Percentiles rank a stretch among this genome's conserved stretches.
phyloP scores from a whole-genome alignment of 2,113 vertebrate species.

The Myotis davidii region DNA sequence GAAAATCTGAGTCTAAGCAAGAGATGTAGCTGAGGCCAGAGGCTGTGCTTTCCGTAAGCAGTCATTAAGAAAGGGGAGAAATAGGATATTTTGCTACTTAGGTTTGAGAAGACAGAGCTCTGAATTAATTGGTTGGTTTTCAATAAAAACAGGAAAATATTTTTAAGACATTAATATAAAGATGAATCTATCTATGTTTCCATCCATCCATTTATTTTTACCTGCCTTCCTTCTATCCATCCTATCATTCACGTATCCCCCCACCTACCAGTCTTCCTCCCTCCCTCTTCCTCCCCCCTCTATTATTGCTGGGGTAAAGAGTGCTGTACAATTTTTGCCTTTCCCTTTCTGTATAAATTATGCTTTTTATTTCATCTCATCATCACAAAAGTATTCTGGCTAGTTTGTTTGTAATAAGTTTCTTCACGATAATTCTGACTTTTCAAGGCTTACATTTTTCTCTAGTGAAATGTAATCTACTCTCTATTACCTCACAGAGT shows the following conservation, averaged over 20 bases:
- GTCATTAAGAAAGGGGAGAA: neutral
- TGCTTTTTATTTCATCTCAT: conserved; percentile 35
- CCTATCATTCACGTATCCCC: neutral
- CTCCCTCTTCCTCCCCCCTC: accelerated
- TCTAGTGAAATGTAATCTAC: neutral
- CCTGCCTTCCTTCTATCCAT: neutral
- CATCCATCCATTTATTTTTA: neutral
- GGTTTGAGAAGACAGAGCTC: neutral
- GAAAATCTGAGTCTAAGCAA: neutral
- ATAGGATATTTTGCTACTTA: neutral
- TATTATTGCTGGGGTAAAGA: neutral
- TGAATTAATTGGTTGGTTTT: neutral
- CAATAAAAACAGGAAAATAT: neutral
- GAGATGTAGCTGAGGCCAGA: neutral
- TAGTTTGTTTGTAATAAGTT: neutral
- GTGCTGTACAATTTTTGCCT: neutral
- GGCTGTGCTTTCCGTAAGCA: neutral
- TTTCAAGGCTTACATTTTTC: neutral
- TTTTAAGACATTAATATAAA: neutral
- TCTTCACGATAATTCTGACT: neutral
- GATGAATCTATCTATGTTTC: neutral
- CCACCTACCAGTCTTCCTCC: accelerated
- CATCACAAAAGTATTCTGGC: neutral
- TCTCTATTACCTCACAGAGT: neutral
- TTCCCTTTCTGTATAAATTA: neutral